These are phyloP conservation scores for Tyria jacobaeae DNA, from an alignment of 2,888 invertebrate genomes.

Conservation along the genomic window DNA sequence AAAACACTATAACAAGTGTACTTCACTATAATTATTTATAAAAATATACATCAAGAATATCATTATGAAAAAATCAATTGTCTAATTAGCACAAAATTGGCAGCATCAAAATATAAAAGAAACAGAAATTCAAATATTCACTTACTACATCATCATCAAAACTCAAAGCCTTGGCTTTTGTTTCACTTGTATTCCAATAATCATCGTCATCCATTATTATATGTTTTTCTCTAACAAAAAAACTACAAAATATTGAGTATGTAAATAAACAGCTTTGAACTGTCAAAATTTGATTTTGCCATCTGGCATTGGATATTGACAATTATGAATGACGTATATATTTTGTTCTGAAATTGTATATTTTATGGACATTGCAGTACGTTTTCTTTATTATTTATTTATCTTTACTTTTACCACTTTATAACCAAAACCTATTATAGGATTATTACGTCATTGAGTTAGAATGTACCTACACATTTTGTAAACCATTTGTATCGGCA, in stretches of 20 bases:
- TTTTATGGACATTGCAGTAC: background rate
- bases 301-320: background rate
- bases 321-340: background rate
- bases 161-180: slow-evolving; percentile 90
- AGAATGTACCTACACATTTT: no score
- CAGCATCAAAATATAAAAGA: background rate
- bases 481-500: no score
- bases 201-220: slow-evolving; percentile 85
- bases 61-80: no score
- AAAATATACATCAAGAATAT: no score
- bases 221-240: background rate
- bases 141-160: slow-evolving; percentile 92
- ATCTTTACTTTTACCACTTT: no score
- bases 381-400: no score
- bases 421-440: no score
- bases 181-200: slow-evolving; percentile 92
- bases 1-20: no score
- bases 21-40: no score
- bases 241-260: background rate
- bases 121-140: slow-evolving; percentile 16
- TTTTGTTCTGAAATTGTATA: background rate
- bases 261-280: slow-evolving; percentile 21
- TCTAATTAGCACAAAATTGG: no score
- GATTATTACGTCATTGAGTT: no score
- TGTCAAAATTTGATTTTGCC: background rate